These are phyloP conservation scores for Amphipoea oculea DNA, from an alignment of 2,888 invertebrate species.

Conservation along the genomic window DNA sequence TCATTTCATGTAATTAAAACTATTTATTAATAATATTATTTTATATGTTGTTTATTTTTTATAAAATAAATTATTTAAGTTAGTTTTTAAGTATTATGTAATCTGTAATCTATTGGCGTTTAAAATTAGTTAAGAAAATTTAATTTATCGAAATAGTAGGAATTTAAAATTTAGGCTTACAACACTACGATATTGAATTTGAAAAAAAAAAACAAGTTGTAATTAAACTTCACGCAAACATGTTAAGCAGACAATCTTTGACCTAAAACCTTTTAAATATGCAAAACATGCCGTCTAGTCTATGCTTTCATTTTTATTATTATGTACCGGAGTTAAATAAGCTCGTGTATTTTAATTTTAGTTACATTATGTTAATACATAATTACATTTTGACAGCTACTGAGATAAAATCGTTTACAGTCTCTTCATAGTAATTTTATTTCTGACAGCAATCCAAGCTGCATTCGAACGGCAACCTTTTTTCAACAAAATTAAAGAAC, in stretches of 20 bases:
- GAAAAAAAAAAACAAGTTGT: background rate
- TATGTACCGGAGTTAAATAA: background rate
- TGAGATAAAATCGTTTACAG: background rate
- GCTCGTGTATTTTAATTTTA: background rate
- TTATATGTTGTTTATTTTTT: conserved; percentile 67
- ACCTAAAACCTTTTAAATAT: no score
- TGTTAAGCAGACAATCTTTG: background rate
- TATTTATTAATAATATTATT: conserved; percentile 66
- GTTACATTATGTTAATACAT: background rate
- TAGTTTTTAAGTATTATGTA: conserved; percentile 63
- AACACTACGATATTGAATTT: conserved; percentile 4
- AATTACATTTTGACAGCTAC: background rate
- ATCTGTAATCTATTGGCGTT: conserved; percentile 61
- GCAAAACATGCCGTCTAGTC: background rate
- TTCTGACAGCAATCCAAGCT: background rate
- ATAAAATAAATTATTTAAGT: conserved; percentile 54
- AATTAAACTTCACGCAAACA: background rate
- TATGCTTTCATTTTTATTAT: background rate
- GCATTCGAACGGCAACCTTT: background rate
- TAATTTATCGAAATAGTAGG: conserved; percentile 58
- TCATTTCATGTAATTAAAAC: conserved; percentile 68
- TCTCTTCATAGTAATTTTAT: background rate
- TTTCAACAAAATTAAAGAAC: background rate
- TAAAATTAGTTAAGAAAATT: conserved; percentile 43
- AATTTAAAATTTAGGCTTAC: conserved; percentile 41